Evolutionary conservation across 2,888 invertebrate species (phyloP).

Genomic region (Synanthedon andrenaeformis): DNA sequence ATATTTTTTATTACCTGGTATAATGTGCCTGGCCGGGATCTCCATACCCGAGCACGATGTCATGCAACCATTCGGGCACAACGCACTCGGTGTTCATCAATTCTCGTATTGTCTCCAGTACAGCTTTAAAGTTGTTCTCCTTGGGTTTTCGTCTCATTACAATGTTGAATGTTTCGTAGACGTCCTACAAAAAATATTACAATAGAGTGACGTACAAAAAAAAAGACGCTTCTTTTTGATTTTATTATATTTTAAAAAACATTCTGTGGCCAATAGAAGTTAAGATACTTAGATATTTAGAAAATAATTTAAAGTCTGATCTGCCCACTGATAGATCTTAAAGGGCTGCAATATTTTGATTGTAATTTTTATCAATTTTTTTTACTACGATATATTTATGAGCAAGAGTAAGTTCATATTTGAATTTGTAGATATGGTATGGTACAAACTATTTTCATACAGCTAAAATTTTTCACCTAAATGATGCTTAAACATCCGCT

Average conservation of each 20-base stretch:
- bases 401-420: too few species aligned
- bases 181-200: slow-evolving; percentile 64
- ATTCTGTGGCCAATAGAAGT: too few species aligned
- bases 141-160: slow-evolving; percentile 99
- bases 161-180: slow-evolving; percentile 94
- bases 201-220: neutral
- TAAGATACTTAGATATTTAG: too few species aligned
- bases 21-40: slow-evolving; percentile 98
- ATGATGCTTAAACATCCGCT: too few species aligned
- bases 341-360: too few species aligned
- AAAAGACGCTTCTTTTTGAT: neutral
- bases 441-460: too few species aligned
- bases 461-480: too few species aligned
- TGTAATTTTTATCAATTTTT: too few species aligned
- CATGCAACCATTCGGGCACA: slow-evolving; percentile 96
- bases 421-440: too few species aligned
- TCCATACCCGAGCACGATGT: slow-evolving; percentile 97
- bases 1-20: slow-evolving; percentile 66
- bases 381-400: too few species aligned
- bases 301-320: too few species aligned
- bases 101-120: slow-evolving; percentile 97
- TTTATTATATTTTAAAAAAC: neutral
- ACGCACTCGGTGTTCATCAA: slow-evolving; percentile 99
- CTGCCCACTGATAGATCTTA: too few species aligned
- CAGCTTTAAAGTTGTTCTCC: slow-evolving; percentile 99